Conservation (phyloP, 2,797 vertebrate species). For the Vireo griseus region DNA sequence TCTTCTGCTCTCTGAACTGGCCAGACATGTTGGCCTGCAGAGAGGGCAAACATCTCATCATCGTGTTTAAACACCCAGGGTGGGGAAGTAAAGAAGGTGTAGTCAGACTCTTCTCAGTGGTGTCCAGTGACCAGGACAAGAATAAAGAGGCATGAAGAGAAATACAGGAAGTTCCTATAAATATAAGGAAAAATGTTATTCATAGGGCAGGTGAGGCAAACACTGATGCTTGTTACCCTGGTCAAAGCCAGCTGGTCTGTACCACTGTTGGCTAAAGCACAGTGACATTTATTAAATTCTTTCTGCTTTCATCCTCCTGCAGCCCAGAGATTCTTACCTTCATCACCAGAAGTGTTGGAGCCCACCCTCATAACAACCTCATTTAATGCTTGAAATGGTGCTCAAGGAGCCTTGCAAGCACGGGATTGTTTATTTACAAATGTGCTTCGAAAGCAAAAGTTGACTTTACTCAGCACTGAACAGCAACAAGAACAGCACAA, state of each 20-base stretch:
- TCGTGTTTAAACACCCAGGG: accelerated
- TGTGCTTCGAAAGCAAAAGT: background rate
- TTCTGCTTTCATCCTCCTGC: background rate
- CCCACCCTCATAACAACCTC: background rate
- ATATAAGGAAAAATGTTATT: background rate
- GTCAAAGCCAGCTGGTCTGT: background rate
- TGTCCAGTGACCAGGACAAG: background rate
- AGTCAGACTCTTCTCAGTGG: background rate
- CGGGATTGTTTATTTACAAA: background rate
- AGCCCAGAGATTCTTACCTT: background rate
- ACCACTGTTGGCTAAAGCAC: background rate
- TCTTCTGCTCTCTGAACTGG: background rate
- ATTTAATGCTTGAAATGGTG: background rate
- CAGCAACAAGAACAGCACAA: background rate
- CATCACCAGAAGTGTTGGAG: background rate
- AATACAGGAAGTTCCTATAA: background rate
- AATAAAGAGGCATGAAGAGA: background rate
- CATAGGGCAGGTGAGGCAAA: background rate
- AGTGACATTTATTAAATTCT: background rate
- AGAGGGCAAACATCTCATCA: background rate
- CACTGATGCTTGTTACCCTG: background rate
- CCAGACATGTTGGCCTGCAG: background rate
- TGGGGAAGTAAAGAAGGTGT: background rate
- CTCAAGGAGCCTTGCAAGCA: background rate
- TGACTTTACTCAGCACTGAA: background rate